Conservation (phyloP, 2,797 vertebrate genomes). For the Sarcoramphus papa region DNA sequence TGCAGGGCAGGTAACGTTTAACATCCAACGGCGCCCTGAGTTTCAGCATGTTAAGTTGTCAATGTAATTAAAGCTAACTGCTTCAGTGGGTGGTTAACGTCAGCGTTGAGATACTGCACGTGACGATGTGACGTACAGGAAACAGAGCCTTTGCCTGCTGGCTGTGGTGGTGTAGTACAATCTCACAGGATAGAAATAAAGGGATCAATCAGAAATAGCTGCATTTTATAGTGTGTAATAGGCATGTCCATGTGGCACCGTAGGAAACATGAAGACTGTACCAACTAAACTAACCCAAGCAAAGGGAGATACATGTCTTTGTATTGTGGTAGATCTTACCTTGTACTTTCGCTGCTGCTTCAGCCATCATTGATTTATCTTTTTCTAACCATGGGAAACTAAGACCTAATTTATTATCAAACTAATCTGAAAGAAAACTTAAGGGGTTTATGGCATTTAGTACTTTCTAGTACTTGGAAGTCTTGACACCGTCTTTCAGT, state of each 20-base stretch:
- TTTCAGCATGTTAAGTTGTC: not conserved
- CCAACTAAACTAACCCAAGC: not conserved
- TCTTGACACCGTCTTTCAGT: not conserved
- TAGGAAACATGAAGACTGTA: not conserved
- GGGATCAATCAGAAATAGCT: not conserved
- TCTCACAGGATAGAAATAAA: not conserved
- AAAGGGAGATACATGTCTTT: not conserved
- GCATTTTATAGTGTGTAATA: not conserved
- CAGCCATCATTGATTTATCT: not conserved
- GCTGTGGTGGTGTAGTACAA: not conserved
- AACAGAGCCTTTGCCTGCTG: not conserved
- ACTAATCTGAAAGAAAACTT: not conserved
- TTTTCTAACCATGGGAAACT: not conserved
- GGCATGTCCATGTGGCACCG: not conserved
- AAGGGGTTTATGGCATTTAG: not conserved
- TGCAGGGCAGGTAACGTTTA: not conserved
- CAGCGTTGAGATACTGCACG: fast-evolving
- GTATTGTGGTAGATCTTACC: not conserved
- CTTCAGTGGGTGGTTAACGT: not conserved
- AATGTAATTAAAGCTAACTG: not conserved
- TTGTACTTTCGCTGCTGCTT: not conserved
- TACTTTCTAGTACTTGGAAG: not conserved
- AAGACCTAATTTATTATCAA: not conserved
- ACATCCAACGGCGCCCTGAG: not conserved
- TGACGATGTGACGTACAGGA: fast-evolving